Evolutionary conservation across 2,888 invertebrate species (phyloP).

Genomic region (Teinopalpus imperialis): DNA sequence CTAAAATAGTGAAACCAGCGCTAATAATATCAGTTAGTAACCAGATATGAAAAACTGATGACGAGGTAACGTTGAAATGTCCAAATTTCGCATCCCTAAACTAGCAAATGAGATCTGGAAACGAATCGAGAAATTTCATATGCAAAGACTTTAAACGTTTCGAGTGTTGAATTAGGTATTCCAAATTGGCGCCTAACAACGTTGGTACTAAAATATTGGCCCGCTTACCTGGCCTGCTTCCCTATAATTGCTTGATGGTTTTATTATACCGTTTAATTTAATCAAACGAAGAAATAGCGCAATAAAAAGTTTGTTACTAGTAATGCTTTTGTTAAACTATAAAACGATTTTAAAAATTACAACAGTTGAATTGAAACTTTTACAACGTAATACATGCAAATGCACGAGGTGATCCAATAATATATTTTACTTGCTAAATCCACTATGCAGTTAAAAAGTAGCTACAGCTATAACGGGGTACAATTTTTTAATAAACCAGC

Average conservation of each 20-base stretch:
- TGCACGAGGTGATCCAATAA: too few relatives aligned
- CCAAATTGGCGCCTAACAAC: conserved; percentile 42
- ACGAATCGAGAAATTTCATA: conserved; percentile 41
- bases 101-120: conserved; percentile 41
- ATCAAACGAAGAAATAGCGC: conserved; percentile 25
- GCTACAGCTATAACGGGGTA: too few relatives aligned
- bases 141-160: conserved; percentile 42
- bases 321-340: not conserved
- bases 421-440: too few relatives aligned
- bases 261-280: conserved; percentile 16
- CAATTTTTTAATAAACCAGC: too few relatives aligned
- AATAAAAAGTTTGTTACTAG: conserved; percentile 17
- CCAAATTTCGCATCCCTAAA: conserved; percentile 27
- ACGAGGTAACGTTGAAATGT: too few relatives aligned
- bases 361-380: not conserved
- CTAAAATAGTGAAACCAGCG: too few relatives aligned
- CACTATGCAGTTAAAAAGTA: too few relatives aligned
- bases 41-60: too few relatives aligned
- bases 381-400: not conserved
- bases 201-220: conserved; percentile 32
- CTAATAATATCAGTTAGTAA: too few relatives aligned
- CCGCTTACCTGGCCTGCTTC: conserved; percentile 34
- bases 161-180: conserved; percentile 43
- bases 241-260: conserved; percentile 21
- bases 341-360: not conserved